Conservation (phyloP, 2,888 invertebrate genomes). For the Phania funesta region DNA sequence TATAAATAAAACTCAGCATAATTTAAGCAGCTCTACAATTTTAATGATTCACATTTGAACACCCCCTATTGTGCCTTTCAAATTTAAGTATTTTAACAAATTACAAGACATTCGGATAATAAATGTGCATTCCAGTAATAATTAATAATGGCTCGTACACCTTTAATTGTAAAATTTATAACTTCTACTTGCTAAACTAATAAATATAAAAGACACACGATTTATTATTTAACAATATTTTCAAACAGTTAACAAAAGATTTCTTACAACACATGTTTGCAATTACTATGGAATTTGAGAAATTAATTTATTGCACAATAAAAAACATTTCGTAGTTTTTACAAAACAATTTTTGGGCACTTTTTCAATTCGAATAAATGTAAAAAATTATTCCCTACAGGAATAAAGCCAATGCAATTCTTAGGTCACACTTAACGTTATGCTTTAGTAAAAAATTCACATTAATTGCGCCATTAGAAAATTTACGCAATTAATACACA, state of each 20-base stretch:
- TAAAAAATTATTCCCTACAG: no score
- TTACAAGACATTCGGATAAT: background rate
- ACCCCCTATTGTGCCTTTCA: background rate
- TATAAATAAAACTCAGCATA: no score
- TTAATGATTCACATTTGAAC: no score
- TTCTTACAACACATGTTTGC: constrained; percentile 37
- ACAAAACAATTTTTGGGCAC: background rate
- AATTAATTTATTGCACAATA: constrained; percentile 25
- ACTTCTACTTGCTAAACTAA: background rate
- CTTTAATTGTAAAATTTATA: background rate
- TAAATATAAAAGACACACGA: background rate
- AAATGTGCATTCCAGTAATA: background rate
- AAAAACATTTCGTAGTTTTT: constrained; percentile 6
- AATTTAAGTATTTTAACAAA: background rate
- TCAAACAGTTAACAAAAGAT: background rate
- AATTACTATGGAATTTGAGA: constrained; percentile 35
- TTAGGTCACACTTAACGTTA: no score
- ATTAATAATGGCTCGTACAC: no score
- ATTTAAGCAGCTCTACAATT: no score
- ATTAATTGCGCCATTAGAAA: no score
- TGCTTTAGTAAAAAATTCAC: no score
- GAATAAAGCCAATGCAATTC: no score
- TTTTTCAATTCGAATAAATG: no score
- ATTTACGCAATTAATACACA: no score
- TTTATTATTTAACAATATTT: constrained; percentile 25